Conservation (phyloP, 2,797 vertebrate species). For the Podarcis siculus region DNA sequence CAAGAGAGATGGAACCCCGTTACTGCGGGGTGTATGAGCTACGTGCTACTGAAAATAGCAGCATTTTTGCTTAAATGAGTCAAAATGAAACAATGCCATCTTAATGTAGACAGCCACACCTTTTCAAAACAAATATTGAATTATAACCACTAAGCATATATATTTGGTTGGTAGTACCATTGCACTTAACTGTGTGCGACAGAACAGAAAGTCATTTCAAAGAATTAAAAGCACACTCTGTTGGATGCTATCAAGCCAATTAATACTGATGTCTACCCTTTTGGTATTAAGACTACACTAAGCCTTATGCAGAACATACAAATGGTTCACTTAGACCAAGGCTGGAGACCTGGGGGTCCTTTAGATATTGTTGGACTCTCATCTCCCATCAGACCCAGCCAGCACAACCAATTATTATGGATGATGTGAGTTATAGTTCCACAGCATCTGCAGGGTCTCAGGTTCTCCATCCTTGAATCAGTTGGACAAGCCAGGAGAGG, state of each 20-base stretch:
- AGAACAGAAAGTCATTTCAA: background rate
- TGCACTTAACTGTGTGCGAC: background rate
- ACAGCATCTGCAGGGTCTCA: background rate
- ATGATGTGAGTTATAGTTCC: too few species aligned
- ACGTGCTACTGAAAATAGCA: background rate
- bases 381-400: too few species aligned
- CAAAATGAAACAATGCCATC: background rate
- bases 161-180: too few species aligned
- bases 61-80: slow-evolving; percentile 9
- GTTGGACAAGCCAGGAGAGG: background rate
- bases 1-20: background rate
- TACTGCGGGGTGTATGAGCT: background rate
- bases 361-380: too few species aligned
- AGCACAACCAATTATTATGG: too few species aligned
- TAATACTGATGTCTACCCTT: background rate
- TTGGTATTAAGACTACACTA: background rate
- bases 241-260: too few species aligned
- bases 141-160: too few species aligned
- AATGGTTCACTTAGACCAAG: background rate
- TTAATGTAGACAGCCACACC: background rate
- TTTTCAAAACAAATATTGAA: background rate
- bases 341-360: too few species aligned
- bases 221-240: background rate
- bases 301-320: background rate
- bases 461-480: background rate